phyloP scores from a whole-genome alignment of 1,140 invertebrate species.

The Calosoma granatense region DNA sequence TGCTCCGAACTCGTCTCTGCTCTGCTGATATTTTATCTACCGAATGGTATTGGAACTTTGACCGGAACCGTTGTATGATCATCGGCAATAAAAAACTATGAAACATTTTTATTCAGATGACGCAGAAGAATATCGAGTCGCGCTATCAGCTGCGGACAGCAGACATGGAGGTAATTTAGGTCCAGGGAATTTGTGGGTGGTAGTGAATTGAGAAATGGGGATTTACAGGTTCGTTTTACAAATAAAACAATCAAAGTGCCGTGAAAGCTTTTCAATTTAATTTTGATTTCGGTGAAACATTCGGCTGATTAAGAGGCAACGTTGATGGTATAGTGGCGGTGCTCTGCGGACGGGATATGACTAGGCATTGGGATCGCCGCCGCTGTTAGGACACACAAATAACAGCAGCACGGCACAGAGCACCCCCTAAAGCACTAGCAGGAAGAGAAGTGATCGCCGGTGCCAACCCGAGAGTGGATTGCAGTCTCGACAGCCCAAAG shows the following conservation, averaged over 20 bases:
- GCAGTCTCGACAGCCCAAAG: not conserved
- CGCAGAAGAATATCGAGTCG: not conserved
- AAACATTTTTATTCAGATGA: not conserved
- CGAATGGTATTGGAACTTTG: no score
- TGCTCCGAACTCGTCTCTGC: no score
- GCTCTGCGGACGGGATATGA: not conserved
- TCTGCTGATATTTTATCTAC: no score
- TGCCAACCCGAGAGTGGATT: constrained; percentile 3
- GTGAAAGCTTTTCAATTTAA: constrained; percentile 6
- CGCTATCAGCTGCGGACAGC: not conserved
- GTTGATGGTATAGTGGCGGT: not conserved
- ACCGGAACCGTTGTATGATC: not conserved
- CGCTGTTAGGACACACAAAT: not conserved
- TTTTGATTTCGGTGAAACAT: not conserved
- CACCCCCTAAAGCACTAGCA: no score
- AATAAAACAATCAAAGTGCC: constrained; percentile 5
- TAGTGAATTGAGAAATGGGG: not conserved
- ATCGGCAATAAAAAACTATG: not conserved
- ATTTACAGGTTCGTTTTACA: not conserved
- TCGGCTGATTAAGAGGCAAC: not conserved
- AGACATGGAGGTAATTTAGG: not conserved
- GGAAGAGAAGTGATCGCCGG: no score
- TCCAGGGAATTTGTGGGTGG: not conserved
- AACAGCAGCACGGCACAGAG: no score
- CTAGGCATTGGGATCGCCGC: not conserved